Base-by-base conservation (phyloP, 2,888 invertebrate species). In the Polietes domitor region DNA sequence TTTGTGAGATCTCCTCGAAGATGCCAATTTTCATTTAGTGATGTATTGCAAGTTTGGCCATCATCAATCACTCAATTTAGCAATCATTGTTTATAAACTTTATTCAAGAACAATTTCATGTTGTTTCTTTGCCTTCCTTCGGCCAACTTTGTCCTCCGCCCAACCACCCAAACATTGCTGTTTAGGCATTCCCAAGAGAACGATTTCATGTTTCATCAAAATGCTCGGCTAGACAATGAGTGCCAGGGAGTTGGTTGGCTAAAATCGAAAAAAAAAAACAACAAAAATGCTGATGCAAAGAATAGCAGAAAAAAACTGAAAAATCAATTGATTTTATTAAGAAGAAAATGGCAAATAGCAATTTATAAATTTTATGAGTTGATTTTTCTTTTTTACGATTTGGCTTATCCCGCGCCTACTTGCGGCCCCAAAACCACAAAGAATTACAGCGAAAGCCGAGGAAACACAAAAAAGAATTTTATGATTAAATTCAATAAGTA, bases 1-100 rank as follows among this genome's bases (percentile, higher is more conserved):
- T 32, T 32, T 4, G 32, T 32, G 12, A 41, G 15, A 41, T 5
- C 15, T 41, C 12, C 41, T 41, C n/a, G 37, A 37, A 37, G 37
- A 37, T n/a, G 47, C 47, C 47, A 47, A 47, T 47, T 47, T 47
- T n/a, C 47, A 47, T 47, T 26, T 61, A 15, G n/a, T n/a, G 61
- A 61, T 26, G 28, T 32, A 37, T 65, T 47, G n/a, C 28, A 58
- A 70, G 47, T 70, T 74, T 70, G 68, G 10, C 58, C 74, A 80
- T 80, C 79, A 70, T 80, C 79, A 70, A 80, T 80, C 79, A 80
- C 79, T 80, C 58, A 80, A 80, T 80, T 80, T 80, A 70, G 32
- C 79, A 80, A 74, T 61, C 47, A 80, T 68, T 74, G 43, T 74
- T 47, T 10, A 47, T 58, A 55, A 37, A 73, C 19, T 65, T 65